A percentile compares a stretch with the other conserved stretches of the same genome.
Evolutionary conservation across 2,797 vertebrate species (phyloP).

Genomic region (Circus cinereus): DNA sequence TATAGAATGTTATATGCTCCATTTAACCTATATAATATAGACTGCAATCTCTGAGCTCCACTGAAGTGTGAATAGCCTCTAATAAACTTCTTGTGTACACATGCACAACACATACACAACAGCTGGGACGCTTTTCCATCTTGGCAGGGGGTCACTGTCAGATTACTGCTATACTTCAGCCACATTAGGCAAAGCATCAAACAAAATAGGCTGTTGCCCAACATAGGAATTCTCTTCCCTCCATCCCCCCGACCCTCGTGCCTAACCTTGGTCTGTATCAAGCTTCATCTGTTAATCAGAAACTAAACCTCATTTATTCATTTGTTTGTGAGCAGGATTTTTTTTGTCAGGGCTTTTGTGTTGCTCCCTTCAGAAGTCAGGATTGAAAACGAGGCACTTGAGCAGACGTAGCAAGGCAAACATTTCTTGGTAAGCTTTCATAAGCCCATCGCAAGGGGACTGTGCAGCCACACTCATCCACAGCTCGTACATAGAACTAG

Average conservation of each 20-base stretch:
- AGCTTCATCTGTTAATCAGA: not conserved
- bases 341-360: not conserved
- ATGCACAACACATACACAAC: conserved; percentile 55
- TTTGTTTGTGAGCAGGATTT: not conserved
- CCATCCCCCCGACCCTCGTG: not conserved
- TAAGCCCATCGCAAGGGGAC: not conserved
- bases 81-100: conserved; percentile 62
- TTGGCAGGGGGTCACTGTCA: conserved; percentile 53
- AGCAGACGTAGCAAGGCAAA: not conserved
- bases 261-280: not conserved
- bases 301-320: not conserved
- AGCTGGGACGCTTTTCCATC: conserved; percentile 45
- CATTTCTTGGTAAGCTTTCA: not conserved
- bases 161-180: conserved; percentile 6
- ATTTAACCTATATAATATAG: conserved; percentile 48
- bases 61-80: conserved; percentile 52
- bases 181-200: conserved; percentile 34
- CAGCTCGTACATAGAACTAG: not conserved
- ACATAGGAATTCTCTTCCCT: not conserved
- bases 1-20: conserved; percentile 39
- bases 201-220: not conserved
- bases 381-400: not conserved
- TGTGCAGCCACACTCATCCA: not conserved
- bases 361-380: not conserved
- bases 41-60: conserved; percentile 33